Evolutionary conservation across 1,140 invertebrate genomes (phyloP).

Genomic region (Eciton burchellii): DNA sequence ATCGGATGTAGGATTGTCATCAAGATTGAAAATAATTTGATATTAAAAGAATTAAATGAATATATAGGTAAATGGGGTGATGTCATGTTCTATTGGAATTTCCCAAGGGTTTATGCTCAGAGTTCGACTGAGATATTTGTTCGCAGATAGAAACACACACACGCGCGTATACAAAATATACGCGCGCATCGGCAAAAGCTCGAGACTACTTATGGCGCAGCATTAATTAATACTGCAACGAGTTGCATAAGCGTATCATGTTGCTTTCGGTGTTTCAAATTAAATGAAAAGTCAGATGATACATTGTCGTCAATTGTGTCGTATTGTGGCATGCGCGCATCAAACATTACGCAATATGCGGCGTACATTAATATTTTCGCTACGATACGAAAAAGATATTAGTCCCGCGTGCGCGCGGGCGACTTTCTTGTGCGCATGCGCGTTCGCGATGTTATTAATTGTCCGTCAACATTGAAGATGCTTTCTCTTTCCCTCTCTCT

Average conservation of each 20-base stretch:
- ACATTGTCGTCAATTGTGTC: background rate
- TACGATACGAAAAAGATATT: background rate
- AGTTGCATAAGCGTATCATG: constrained; percentile 13
- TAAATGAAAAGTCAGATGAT: constrained; percentile 38
- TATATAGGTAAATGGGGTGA: background rate
- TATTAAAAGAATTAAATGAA: background rate
- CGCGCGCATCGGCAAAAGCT: background rate
- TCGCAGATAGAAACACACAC: background rate
- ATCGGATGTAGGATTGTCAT: background rate
- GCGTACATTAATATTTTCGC: constrained; percentile 10
- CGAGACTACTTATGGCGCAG: constrained; percentile 10
- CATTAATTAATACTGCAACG: constrained; percentile 42
- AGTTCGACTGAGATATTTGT: constrained; percentile 10
- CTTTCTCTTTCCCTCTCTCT: no score
- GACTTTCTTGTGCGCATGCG: background rate
- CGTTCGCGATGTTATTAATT: background rate
- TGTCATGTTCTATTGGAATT: constrained; percentile 23
- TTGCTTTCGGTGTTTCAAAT: background rate
- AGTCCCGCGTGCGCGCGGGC: background rate
- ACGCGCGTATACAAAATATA: background rate
- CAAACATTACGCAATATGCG: background rate
- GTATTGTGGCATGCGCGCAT: background rate
- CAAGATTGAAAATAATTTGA: background rate
- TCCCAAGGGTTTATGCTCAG: constrained; percentile 36
- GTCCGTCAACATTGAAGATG: background rate